Percentiles rank a stretch among this genome's conserved stretches.
phyloP scores from a whole-genome alignment of 1,140 invertebrate genomes.

The Asobara japonica region DNA sequence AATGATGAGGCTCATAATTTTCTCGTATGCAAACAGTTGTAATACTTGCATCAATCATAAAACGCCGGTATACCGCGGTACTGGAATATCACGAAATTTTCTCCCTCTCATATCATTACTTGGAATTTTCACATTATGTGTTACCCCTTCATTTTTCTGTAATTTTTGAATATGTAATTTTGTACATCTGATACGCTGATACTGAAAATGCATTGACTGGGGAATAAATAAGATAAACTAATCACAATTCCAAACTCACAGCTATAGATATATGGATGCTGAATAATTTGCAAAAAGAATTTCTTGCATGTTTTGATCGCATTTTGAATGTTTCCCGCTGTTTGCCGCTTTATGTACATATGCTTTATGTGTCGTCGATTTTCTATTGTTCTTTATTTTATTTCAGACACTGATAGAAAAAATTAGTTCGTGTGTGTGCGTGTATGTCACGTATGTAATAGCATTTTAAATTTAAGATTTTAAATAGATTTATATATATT shows the following conservation, averaged over 20 bases:
- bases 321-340: not conserved
- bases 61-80: no score
- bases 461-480: no score
- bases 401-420: no score
- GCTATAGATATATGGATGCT: not conserved
- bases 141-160: not conserved
- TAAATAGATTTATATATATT: no score
- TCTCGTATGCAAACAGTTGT: no score
- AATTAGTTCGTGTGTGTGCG: no score
- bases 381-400: not conserved
- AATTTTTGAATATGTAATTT: not conserved
- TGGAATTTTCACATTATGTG: not conserved
- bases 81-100: no score
- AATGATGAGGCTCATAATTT: no score
- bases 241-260: not conserved
- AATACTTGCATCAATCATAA: no score
- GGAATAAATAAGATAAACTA: constrained; percentile 6
- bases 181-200: constrained; percentile 15
- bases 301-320: not conserved
- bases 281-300: no score
- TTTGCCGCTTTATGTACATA: not conserved
- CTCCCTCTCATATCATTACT: constrained; percentile 10
- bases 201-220: constrained; percentile 37
- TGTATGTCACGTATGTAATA: no score
- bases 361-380: not conserved